These are phyloP conservation scores for Leucozona laternaria DNA, from an alignment of 2,888 invertebrate species.

Conservation along the genomic window DNA sequence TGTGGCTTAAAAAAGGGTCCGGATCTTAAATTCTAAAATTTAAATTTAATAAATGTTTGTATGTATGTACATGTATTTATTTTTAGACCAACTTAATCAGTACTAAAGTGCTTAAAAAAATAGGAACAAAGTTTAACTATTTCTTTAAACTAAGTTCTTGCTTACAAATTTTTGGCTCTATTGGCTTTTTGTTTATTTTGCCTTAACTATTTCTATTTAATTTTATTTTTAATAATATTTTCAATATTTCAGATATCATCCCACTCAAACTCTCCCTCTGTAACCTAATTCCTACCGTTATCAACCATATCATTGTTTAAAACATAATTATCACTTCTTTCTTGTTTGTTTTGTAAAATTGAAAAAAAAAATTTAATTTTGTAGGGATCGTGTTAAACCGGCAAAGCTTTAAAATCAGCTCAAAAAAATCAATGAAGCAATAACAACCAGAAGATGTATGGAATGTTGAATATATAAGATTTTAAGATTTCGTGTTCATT, in stretches of 20 bases:
- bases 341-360: conserved; percentile 39
- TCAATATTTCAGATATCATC: conserved; percentile 76
- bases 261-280: conserved; percentile 76
- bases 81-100: too few relatives aligned
- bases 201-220: conserved; percentile 3
- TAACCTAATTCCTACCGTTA: conserved; percentile 52
- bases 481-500: conserved; percentile 49
- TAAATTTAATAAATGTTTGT: too few relatives aligned
- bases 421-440: conserved; percentile 46
- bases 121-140: background rate
- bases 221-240: conserved; percentile 13
- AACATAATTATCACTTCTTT: conserved; percentile 37
- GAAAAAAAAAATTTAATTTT: conserved; percentile 60
- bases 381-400: conserved; percentile 59
- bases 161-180: background rate
- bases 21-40: too few relatives aligned
- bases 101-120: too few relatives aligned
- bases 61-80: too few relatives aligned
- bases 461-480: conserved; percentile 31
- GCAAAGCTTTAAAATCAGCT: conserved; percentile 60
- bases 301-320: conserved; percentile 26
- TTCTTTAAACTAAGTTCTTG: background rate
- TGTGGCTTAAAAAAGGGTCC: too few relatives aligned
- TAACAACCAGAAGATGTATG: conserved; percentile 47
- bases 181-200: background rate